Evolutionary conservation across 2,797 vertebrate genomes (phyloP), one percentile per base, ranked within the genome.

Genomic region (Antrozous pallidus): DNA sequence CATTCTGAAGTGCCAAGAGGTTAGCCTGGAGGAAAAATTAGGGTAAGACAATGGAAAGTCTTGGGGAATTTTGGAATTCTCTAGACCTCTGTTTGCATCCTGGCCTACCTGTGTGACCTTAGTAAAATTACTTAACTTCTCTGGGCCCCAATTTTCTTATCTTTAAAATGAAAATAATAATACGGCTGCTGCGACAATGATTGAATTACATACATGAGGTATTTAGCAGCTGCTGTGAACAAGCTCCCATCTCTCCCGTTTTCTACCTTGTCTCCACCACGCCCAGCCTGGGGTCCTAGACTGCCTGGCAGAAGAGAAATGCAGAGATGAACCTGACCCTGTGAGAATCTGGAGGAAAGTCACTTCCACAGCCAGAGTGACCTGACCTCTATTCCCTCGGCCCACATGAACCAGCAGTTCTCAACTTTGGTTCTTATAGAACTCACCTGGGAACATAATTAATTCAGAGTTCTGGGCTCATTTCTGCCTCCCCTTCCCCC

Each of bases 391-490:
- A 4, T 54, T 47, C 8, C 49, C 49, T 77, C 33, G 38, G 33
- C 69, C 28, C 33, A 36, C 17, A 12, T 24, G 13, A 74, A 40
- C 31, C 31, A 36, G 22, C 22, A 17, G 33, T 31, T 87, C 28
- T 91, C 75, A 63, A 31, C 33, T 63, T 80, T 33, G 56, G 36
- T 73, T 88, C 8, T 6, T 47, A 22, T 0, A 71, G 24, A 12
- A 90, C n/a, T 83, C 70, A 49, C 51, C 49, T 24, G 17, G 45
- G 40, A 93, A 14, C n/a, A 24, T 86, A 17, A 38, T 77, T 56
- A 86, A 42, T 71, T n/a, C n/a, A 65, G 71, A 54, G 63, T 94
- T n/a, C 71, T 56, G n/a, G n/a, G n/a, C 26, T 87, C 24, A n/a
- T 14, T 49, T 47, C 45, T 80, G 20, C 7, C 36, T n/a, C 3